A percentile compares a stretch with the other conserved stretches of the same genome.
phyloP scores from a whole-genome alignment of 2,113 vertebrate species.

The Isurus oxyrinchus region DNA sequence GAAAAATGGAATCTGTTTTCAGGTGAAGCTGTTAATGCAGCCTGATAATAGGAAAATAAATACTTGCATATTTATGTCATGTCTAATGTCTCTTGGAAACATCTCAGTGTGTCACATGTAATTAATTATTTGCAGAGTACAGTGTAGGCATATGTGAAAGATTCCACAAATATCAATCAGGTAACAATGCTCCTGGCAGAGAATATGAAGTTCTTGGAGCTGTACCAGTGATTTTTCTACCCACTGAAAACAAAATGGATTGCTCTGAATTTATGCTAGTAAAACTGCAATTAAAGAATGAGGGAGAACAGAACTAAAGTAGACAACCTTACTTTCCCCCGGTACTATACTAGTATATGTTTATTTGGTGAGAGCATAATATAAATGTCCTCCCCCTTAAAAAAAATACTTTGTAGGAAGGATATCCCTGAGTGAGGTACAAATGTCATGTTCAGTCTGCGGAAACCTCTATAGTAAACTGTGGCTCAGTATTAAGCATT shows the following conservation, averaged over 20 bases:
- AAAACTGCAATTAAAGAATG: background rate
- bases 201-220: background rate
- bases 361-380: background rate
- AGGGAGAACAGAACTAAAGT: background rate
- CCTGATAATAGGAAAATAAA: background rate
- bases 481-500: background rate
- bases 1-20: background rate
- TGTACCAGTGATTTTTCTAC: background rate
- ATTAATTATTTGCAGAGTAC: background rate
- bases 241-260: background rate
- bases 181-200: background rate
- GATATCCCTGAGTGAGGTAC: background rate
- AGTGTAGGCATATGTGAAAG: background rate
- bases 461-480: background rate
- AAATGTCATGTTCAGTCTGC: background rate
- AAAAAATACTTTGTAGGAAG: background rate
- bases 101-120: background rate
- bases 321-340: background rate
- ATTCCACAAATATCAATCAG: background rate
- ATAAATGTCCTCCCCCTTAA: background rate
- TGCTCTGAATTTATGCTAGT: background rate
- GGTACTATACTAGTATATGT: background rate
- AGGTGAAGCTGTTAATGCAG: background rate
- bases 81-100: background rate
- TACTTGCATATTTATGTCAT: background rate